These are phyloP conservation scores for Koerneria pararmatus DNA, from an alignment of 2,888 invertebrate genomes.

Conservation along the genomic window DNA sequence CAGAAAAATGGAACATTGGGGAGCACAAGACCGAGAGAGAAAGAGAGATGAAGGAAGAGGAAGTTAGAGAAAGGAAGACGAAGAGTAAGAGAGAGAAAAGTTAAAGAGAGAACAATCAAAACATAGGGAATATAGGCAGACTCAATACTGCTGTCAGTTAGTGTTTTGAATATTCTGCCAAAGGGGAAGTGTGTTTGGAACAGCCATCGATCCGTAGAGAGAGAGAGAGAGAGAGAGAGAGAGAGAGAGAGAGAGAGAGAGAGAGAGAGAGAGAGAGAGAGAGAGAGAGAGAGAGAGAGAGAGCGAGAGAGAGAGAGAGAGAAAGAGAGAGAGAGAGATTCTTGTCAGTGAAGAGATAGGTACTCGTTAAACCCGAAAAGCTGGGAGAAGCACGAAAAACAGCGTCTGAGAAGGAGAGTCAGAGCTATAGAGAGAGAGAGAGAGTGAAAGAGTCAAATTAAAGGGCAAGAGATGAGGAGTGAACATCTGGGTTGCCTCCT, in stretches of 20 bases:
- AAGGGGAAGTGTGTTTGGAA: constrained; percentile 1
- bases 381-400: too few relatives aligned
- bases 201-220: background rate
- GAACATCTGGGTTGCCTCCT: too few relatives aligned
- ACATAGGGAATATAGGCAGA: constrained; percentile 6
- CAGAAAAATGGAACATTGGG: constrained; percentile 8
- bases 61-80: background rate
- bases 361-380: too few relatives aligned
- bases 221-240: constrained; percentile 15
- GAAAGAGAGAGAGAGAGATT: too few relatives aligned
- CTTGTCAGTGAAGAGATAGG: too few relatives aligned
- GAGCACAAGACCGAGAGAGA: background rate
- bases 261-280: too few relatives aligned
- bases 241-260: constrained; percentile 13
- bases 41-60: constrained; percentile 6
- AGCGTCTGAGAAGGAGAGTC: too few relatives aligned
- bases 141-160: background rate
- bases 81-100: background rate
- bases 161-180: background rate
- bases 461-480: too few relatives aligned
- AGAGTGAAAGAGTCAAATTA: too few relatives aligned
- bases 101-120: constrained; percentile 3
- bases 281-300: too few relatives aligned
- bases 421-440: too few relatives aligned
- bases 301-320: too few relatives aligned